Evolutionary conservation across 2,113 vertebrate species (phyloP).

Genomic region (Brachyhypopomus occidentalis): DNA sequence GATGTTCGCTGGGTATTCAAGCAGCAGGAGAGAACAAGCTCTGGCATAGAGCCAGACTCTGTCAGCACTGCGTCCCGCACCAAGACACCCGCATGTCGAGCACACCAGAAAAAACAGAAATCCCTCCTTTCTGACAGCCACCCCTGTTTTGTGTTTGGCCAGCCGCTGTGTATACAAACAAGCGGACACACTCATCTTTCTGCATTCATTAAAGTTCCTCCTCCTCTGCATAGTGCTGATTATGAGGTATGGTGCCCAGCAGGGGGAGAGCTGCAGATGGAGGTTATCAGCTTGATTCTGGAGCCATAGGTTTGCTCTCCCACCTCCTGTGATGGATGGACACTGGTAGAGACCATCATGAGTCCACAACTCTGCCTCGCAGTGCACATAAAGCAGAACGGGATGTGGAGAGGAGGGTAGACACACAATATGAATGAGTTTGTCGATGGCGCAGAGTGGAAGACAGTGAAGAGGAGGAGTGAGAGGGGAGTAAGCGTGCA

Average conservation of each 20-base stretch:
- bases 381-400: background rate
- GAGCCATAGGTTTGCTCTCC: constrained; percentile 9
- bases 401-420: background rate
- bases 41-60: constrained; percentile 50
- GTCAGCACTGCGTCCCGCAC: background rate
- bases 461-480: constrained; percentile 7
- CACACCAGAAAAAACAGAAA: too few relatives aligned
- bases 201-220: constrained; percentile 29
- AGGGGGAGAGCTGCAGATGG: constrained; percentile 42
- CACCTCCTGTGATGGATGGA: constrained; percentile 37
- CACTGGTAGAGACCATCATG: constrained; percentile 8
- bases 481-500: background rate
- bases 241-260: constrained; percentile 38
- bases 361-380: background rate
- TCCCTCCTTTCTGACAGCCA: background rate
- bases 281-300: constrained; percentile 46
- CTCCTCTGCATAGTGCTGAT: constrained; percentile 42
- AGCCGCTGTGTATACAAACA: background rate
- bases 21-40: constrained; percentile 23
- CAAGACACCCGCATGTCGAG: constrained; percentile 2
- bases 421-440: constrained; percentile 3
- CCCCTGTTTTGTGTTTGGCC: constrained; percentile 14
- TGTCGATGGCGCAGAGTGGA: constrained; percentile 23
- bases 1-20: constrained; percentile 16
- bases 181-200: constrained; percentile 29